Conservation (phyloP, 37 sponge, comb jelly and placozoan genomes). For the Mnemiopsis leidyi region DNA sequence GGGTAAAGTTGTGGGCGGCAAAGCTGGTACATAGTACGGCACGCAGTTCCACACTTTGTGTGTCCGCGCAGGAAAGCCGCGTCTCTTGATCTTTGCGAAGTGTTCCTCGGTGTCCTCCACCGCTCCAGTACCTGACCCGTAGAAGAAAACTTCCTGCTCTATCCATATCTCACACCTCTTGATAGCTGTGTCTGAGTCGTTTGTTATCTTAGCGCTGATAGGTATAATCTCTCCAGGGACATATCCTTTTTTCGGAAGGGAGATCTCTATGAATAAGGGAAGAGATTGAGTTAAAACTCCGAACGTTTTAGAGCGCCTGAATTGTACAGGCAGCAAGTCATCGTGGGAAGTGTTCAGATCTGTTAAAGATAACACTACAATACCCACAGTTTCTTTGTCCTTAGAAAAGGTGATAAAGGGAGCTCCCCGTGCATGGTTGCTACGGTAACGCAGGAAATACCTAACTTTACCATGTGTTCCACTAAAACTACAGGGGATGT, state of each 20-base stretch:
- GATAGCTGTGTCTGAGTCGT: neutral
- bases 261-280: neutral
- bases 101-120: neutral
- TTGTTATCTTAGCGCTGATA: neutral
- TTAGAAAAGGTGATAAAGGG: neutral
- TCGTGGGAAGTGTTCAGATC: neutral
- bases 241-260: neutral
- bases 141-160: neutral
- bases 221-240: constrained; percentile 41
- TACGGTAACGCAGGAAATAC: constrained; percentile 33
- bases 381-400: constrained; percentile 12
- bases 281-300: constrained; percentile 5
- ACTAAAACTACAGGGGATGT: neutral
- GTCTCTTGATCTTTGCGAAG: neutral
- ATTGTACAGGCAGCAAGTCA: neutral
- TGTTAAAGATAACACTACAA: neutral
- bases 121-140: neutral
- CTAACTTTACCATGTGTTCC: constrained; percentile 19
- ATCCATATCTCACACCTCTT: constrained; percentile 32
- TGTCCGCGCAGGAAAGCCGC: neutral
- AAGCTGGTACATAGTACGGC: neutral
- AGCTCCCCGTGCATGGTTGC: neutral
- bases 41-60: neutral
- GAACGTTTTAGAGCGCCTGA: constrained; percentile 16
- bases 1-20: neutral